Evolutionary conservation across 2,797 vertebrate genomes (phyloP).

Genomic region (Rhabdophis nuchalis): DNA sequence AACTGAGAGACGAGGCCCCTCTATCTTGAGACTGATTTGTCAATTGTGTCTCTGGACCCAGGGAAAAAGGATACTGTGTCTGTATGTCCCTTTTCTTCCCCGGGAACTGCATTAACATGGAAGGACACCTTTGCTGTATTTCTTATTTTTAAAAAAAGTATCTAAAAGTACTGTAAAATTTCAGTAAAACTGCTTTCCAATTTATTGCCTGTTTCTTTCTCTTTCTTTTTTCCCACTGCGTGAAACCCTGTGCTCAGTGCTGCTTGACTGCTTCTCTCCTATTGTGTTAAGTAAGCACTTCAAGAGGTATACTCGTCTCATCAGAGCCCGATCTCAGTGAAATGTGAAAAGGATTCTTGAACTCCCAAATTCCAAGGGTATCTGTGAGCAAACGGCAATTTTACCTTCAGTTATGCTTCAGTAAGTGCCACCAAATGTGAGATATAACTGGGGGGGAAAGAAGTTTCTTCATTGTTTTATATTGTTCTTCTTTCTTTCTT

Average conservation of each 20-base stretch:
- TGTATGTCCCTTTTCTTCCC: slow-evolving; percentile 46
- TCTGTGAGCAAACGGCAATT: not conserved
- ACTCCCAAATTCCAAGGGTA: not conserved
- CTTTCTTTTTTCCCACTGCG: not conserved
- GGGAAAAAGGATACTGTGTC: slow-evolving; percentile 39
- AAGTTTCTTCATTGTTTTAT: too few relatives aligned
- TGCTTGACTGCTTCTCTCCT: slow-evolving; percentile 20
- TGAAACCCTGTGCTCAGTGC: not conserved
- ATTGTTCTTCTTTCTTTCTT: not conserved
- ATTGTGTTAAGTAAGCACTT: slow-evolving; percentile 22
- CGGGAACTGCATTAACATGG: slow-evolving; percentile 32
- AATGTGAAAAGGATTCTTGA: slow-evolving; percentile 18
- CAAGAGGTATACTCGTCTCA: not conserved
- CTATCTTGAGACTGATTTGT: slow-evolving; percentile 33
- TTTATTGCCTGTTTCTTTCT: slow-evolving; percentile 13
- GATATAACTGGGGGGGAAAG: not conserved
- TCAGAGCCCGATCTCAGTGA: not conserved
- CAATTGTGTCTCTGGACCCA: slow-evolving; percentile 8
- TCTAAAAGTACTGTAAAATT: slow-evolving; percentile 11
- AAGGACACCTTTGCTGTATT: slow-evolving; percentile 43
- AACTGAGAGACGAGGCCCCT: slow-evolving; percentile 42
- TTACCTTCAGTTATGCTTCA: not conserved
- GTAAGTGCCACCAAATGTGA: not conserved
- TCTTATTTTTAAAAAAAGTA: slow-evolving; percentile 40
- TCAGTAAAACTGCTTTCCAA: not conserved